Base-by-base conservation (phyloP, 37 sponge, comb jelly and placozoan genomes). In the Ianthella basta region DNA sequence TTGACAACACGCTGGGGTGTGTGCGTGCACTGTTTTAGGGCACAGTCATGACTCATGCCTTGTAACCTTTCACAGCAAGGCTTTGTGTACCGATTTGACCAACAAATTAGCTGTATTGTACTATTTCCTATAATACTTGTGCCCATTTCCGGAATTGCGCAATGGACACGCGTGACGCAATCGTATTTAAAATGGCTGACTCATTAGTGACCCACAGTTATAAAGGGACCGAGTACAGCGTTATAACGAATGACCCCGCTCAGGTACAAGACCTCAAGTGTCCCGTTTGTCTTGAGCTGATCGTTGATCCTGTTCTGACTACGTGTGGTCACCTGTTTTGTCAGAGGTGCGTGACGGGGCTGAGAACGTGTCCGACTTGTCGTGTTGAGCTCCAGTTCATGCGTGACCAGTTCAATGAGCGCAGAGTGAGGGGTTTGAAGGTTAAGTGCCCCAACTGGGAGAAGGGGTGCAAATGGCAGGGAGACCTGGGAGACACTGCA, bases 401-500 rank as follows among this genome's bases (percentile, higher is more conserved):
- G n/a, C 32, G 54, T 4, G 82, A 87, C 39, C 60, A 56, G 59
- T 35, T 34, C 3, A 36, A 27, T 15, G 60, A 55, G 18, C 68
- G 82, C 15, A 54, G 30, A 14, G 67, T 87, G 27, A 50, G 12
- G 40, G 30, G 40, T 12, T 50, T 87, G 23, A 66, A 69, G 13
- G 73, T 87, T 0, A 70, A 54, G 32, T 88, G 88, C 33, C 14
- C 33, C 39, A 73, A 83, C 67, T 37, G 10, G 1, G 35, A 3
- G 36, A n/a, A 24, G 19, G 84, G 88, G 0, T 88, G 88, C 37
- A 21, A 75, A 4, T 88, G 88, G 88, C 38, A 55, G 39, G 88
- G 84, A 23, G 24, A 23, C 20, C 29, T 88, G 35, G 65, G 50
- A 24, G 59, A 88, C 55, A 29, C 56, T 13, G 79, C 55, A 29